These are phyloP conservation scores for Lymantria monacha DNA, from an alignment of 2,888 invertebrate genomes.

Conservation along the genomic window DNA sequence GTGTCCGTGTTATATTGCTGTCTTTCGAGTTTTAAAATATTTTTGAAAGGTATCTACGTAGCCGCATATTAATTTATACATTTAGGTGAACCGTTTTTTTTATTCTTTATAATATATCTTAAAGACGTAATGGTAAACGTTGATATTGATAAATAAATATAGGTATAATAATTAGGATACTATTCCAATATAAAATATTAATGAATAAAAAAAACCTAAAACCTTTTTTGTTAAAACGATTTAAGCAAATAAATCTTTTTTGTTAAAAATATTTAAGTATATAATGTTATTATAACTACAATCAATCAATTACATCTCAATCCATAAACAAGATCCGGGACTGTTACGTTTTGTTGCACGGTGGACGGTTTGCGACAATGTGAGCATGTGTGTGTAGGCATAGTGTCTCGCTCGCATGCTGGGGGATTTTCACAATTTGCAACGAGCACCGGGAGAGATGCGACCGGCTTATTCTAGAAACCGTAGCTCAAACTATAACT, in stretches of 20 bases:
- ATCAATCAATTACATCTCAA: not conserved
- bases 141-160: no score
- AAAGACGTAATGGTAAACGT: no score
- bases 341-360: conserved; percentile 3
- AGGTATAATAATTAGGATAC: no score
- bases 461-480: conserved; percentile 30
- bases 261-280: not conserved
- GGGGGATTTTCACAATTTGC: conserved; percentile 31
- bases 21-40: no score
- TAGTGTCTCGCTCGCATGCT: conserved; percentile 17
- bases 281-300: not conserved
- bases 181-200: no score
- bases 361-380: conserved; percentile 5
- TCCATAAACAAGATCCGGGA: not conserved
- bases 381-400: conserved; percentile 9
- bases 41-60: no score
- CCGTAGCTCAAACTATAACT: conserved; percentile 29
- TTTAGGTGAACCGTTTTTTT: no score
- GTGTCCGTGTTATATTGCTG: no score
- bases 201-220: not conserved
- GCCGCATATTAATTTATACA: no score
- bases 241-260: no score
- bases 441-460: conserved; percentile 23
- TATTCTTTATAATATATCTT: no score
- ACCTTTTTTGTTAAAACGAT: no score